Percentiles rank a stretch among this genome's conserved stretches.
These are phyloP conservation scores for Tympanoctomys barrerae DNA, from an alignment of 2,797 vertebrate species.

Conservation along the genomic window DNA sequence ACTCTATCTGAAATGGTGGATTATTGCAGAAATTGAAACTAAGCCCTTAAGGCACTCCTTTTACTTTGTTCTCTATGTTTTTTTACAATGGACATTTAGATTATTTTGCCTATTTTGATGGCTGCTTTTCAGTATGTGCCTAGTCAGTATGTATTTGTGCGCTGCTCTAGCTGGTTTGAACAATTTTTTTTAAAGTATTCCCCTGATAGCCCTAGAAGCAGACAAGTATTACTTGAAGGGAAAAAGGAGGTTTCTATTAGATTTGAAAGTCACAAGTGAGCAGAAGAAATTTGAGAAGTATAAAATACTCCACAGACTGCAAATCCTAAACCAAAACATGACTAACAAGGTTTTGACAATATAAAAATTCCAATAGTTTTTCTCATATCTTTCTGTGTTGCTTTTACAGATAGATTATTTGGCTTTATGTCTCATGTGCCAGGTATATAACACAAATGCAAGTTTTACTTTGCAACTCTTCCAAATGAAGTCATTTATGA, in stretches of 20 bases:
- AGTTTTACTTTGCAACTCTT: slow-evolving; percentile 53
- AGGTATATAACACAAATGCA: not conserved
- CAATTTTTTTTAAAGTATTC: slow-evolving; percentile 81
- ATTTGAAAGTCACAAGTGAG: slow-evolving; percentile 87
- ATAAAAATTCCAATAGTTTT: slow-evolving; percentile 70
- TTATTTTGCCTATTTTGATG: slow-evolving; percentile 66
- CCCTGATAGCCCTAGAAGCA: slow-evolving; percentile 80
- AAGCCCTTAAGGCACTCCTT: slow-evolving; percentile 72
- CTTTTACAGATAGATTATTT: slow-evolving; percentile 57
- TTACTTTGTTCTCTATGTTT: slow-evolving; percentile 66
- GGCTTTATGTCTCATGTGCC: not conserved
- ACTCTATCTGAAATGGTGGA: slow-evolving; percentile 75
- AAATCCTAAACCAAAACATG: slow-evolving; percentile 81
- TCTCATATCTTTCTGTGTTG: slow-evolving; percentile 11
- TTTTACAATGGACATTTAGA: slow-evolving; percentile 66
- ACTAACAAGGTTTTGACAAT: slow-evolving; percentile 78
- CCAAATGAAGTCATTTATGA: not conserved
- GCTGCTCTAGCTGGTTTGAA: slow-evolving; percentile 62
- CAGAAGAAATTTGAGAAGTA: slow-evolving; percentile 87
- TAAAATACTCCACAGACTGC: slow-evolving; percentile 86
- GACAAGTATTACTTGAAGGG: slow-evolving; percentile 88
- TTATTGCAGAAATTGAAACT: slow-evolving; percentile 81
- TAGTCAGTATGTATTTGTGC: slow-evolving; percentile 69
- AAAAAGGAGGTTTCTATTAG: slow-evolving; percentile 87
- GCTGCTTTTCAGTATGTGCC: slow-evolving; percentile 64